Base-by-base conservation (phyloP, 2,888 invertebrate species). In the Apamea anceps region DNA sequence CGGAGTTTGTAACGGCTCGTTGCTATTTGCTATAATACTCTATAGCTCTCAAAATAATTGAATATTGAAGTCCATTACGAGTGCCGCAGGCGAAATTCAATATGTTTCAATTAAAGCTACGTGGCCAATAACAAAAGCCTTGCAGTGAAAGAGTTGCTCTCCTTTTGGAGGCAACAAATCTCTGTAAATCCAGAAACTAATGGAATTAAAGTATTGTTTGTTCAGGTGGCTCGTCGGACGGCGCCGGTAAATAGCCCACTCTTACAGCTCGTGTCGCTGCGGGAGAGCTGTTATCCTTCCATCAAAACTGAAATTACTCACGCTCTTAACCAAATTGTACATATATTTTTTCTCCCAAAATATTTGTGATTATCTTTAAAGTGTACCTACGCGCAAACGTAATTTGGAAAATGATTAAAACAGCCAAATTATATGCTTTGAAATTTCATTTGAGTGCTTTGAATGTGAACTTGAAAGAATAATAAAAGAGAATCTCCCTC, bases 151-250 rank as follows among this genome's bases (percentile, higher is more conserved):
- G 79, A 85, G 83, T 84, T 85, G 65, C 72, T 66, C 32, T 66
- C 67, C 42, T 67, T 87, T 85, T 67, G 73, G 75, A 74, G 65
- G 71, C 79, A 78, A 87, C 82, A 86, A 90, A 90, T 90, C 90
- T 89, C 82, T 82, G 85, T 82, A 86, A 91, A 90, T 87, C 88
- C 86, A 81, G 87, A 91, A 91, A 82, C 88, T 91, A 91, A 91
- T 89, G 88, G 91, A 90, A 91, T 91, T 90, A 94, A 93, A 94
- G 92, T 91, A 92, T 92, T 95, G 92, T 95, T 94, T 93, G 92
- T 81, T 88, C 88, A 91, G 90, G 87, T 91, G 90, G 87, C 87
- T 91, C 89, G 90, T 89, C 88, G 90, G 87, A 87, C 83, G 86
- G 87, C 79, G 85, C 63, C 68, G 48, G 91, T 85, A 91, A 91